Evolutionary conservation across 2,888 invertebrate genomes (phyloP).

Genomic region (Acanthosoma haemorrhoidale): DNA sequence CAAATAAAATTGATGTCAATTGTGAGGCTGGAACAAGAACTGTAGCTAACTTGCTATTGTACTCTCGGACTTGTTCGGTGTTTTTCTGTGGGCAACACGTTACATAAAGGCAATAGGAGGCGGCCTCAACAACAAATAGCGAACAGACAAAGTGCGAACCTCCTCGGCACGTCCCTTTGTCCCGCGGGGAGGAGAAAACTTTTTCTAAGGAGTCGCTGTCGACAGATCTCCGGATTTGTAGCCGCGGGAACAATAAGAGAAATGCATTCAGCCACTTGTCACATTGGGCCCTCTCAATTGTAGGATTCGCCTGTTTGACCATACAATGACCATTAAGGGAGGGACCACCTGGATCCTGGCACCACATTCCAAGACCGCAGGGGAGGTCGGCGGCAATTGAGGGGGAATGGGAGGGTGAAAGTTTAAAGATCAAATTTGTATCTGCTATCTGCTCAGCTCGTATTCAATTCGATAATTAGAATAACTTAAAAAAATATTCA

Average conservation of each 20-base stretch:
- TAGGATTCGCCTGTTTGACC: neutral
- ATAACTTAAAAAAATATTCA: no score
- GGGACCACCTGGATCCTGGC: neutral
- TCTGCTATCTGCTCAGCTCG: neutral
- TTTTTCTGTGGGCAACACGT: no score
- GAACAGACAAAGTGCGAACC: neutral
- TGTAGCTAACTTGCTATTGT: no score
- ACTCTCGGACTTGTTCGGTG: no score
- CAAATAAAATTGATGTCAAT: no score
- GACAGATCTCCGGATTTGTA: neutral
- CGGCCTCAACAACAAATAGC: neutral
- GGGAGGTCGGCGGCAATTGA: no score
- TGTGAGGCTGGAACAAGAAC: no score
- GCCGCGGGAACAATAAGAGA: neutral
- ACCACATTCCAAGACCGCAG: neutral
- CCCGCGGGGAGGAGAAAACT: neutral
- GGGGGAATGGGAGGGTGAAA: no score
- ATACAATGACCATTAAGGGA: neutral
- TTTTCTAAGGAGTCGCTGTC: neutral
- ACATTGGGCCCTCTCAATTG: neutral
- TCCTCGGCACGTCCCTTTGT: neutral
- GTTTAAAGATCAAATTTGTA: neutral
- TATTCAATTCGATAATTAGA: no score
- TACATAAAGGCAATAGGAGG: no score
- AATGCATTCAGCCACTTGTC: neutral